Evolutionary conservation across 2,888 invertebrate species (phyloP).

Genomic region (Hanleya hanleyi): DNA sequence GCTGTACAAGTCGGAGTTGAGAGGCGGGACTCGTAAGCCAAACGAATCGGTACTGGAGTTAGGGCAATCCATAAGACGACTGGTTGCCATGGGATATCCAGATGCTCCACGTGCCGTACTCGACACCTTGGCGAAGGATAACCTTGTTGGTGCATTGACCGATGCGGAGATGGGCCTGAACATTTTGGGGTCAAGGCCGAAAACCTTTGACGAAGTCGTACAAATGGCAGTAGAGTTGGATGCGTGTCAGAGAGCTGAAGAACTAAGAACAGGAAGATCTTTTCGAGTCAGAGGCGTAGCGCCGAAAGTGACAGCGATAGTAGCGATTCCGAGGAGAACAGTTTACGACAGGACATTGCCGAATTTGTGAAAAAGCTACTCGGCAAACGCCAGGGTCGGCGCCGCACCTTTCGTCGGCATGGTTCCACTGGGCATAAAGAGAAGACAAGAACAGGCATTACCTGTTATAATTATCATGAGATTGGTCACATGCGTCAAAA

Average conservation of each 20-base stretch:
- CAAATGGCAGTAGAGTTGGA: slow-evolving; percentile 7
- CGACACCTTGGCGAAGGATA: neutral
- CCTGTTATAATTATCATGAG: too few relatives aligned
- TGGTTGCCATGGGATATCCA: neutral
- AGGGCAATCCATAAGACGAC: slow-evolving; percentile 1
- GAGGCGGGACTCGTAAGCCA: neutral
- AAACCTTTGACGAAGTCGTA: neutral
- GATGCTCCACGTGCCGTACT: neutral
- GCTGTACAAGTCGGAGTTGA: neutral
- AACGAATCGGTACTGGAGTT: neutral
- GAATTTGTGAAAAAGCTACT: too few relatives aligned
- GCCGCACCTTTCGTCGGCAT: too few relatives aligned
- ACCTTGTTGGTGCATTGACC: neutral
- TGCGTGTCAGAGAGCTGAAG: neutral
- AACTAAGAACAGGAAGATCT: neutral
- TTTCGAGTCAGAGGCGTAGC: too few relatives aligned
- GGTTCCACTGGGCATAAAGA: too few relatives aligned
- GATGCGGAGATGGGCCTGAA: neutral
- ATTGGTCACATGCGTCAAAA: too few relatives aligned
- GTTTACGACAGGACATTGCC: too few relatives aligned
- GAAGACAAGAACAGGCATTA: too few relatives aligned
- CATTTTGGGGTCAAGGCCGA: neutral
- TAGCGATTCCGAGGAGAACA: too few relatives aligned
- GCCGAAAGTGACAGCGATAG: too few relatives aligned
- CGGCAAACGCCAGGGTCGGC: too few relatives aligned